Base-by-base conservation (phyloP, 2,888 invertebrate species). In the Xanthia icteritia region DNA sequence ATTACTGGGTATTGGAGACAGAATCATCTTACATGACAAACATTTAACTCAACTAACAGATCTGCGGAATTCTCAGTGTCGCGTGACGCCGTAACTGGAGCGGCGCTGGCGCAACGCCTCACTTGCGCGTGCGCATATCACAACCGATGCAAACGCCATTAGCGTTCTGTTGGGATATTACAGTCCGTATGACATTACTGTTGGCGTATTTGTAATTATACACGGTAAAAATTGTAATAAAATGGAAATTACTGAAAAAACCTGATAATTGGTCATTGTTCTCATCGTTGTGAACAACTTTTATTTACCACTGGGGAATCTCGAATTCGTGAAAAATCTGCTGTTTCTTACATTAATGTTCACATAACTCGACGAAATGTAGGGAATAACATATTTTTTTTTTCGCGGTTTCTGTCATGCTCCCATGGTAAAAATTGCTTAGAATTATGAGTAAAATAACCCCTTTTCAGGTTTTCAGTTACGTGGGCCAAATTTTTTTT, bases 1-100 rank as follows among this genome's bases (percentile, higher is more conserved):
- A 5, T 31, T 42, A 42, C 42, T 17, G 23, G 17, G 11, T 54
- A 6, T 39, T 39, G 39, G 39, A 39, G 39, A 39, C 39, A 39
- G 39, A 39, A 65, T 51, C 68, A 42, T 42, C 64, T 36, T 48
- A 42, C 17, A 71, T 64, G 23, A 61, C 54, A 42, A 51, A 61
- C 85, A 66, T 76, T 81, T 81, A 81, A 73, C 84, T 74, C 51
- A 36, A 76, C 81, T 61, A 76, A 77, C 70, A 86, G 70, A 84
- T 81, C 70, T 73, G 58, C 27, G 77, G 84, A 79, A 81, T 82
- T 73, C 65, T 65, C 61, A 68, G n/a, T 54, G 75, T 85, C 80
- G 86, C 85, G 85, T 86, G 56, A 45, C 58, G 73, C 79, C 27
- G 74, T 79, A 86, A 86, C 78, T 86, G 69, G 86, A 86, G 86